Evolutionary conservation across 37 sponge, comb jelly and placozoan genomes (phyloP).

Genomic region (Haliclona indistincta): DNA sequence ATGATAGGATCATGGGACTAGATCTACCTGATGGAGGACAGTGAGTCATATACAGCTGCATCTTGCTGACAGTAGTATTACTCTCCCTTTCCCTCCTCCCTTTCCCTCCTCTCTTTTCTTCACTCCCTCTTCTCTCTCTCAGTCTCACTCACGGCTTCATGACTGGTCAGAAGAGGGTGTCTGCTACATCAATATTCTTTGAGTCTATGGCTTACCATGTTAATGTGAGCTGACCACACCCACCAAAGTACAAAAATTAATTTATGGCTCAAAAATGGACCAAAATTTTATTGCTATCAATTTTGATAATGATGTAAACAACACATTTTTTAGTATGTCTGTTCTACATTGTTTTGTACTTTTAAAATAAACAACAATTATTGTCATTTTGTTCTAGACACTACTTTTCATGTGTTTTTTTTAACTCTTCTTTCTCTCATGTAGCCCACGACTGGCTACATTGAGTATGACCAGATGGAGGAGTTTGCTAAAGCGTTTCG

Average conservation of each 20-base stretch:
- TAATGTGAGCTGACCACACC: constrained; percentile 40
- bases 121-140: background rate
- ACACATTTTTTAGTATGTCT: background rate
- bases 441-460: constrained; percentile 79
- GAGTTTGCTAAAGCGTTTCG: constrained; percentile 66
- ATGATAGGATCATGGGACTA: constrained; percentile 97
- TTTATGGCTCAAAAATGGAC: too few relatives aligned
- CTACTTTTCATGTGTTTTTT: background rate
- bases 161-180: constrained; percentile 88
- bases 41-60: constrained; percentile 37
- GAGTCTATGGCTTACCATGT: constrained; percentile 97
- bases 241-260: too few relatives aligned
- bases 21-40: constrained; percentile 99
- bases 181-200: constrained; percentile 97
- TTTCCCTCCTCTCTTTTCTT: background rate
- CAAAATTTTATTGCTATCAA: too few relatives aligned
- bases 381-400: background rate
- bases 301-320: background rate
- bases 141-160: constrained; percentile 98
- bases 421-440: background rate
- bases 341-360: too few relatives aligned
- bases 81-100: background rate
- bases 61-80: background rate
- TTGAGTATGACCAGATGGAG: constrained; percentile 87
- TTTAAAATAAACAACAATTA: background rate